Percentiles rank a stretch among this genome's conserved stretches.
phyloP scores from a whole-genome alignment of 1,140 invertebrate genomes.

The Hypsibius dujardini region DNA sequence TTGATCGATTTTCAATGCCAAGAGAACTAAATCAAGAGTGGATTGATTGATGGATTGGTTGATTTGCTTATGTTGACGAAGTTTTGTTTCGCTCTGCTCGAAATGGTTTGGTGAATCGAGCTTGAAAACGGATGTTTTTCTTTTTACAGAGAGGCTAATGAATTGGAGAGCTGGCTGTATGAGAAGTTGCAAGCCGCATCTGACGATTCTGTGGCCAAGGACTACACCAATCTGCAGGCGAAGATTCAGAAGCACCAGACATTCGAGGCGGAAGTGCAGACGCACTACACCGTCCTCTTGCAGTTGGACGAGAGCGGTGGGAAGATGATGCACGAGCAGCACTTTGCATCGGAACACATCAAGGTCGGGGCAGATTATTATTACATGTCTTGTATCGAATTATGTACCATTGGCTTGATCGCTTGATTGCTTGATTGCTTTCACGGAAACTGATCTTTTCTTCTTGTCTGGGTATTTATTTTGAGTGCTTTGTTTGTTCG shows the following conservation, averaged over 20 bases:
- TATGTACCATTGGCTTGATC: too few species aligned
- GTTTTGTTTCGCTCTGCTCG: too few species aligned
- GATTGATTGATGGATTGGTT: too few species aligned
- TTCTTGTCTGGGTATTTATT: too few species aligned
- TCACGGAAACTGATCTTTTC: too few species aligned
- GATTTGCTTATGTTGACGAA: too few species aligned
- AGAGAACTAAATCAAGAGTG: too few species aligned
- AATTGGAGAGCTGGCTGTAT: constrained; percentile 95
- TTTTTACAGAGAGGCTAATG: constrained; percentile 70
- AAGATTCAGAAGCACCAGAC: constrained; percentile 99
- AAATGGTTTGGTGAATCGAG: too few species aligned
- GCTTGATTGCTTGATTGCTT: too few species aligned
- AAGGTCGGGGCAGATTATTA: constrained; percentile 30
- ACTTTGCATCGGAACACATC: constrained; percentile 88
- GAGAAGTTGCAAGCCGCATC: constrained; percentile 95
- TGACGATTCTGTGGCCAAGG: constrained; percentile 87
- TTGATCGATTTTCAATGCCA: too few species aligned
- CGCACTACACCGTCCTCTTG: constrained; percentile 93
- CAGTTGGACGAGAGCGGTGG: constrained; percentile 83
- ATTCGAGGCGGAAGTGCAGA: constrained; percentile 95
- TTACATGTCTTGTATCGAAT: too few species aligned
- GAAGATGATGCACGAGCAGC: constrained; percentile 89
- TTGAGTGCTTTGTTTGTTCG: constrained; percentile 17
- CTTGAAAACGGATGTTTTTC: too few species aligned
- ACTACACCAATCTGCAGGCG: constrained; percentile 90